Evolutionary conservation across 2,888 invertebrate genomes (phyloP).

Genomic region (Stenolophus ochropezus): DNA sequence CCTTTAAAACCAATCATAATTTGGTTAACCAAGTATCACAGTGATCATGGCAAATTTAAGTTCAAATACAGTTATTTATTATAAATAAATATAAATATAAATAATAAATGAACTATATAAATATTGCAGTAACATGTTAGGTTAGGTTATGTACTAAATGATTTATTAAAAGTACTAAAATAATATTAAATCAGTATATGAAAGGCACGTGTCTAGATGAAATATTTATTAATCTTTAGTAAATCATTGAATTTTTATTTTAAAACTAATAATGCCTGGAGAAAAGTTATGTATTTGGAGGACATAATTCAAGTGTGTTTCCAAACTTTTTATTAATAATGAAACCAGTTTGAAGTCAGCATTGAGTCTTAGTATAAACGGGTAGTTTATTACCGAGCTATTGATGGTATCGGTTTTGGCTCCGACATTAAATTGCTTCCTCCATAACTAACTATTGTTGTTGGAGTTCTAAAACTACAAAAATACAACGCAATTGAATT

Average conservation of each 20-base stretch:
- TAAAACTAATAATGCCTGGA: neutral
- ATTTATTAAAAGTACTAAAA: no score
- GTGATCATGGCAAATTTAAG: no score
- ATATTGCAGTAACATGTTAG: no score
- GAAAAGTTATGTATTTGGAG: neutral
- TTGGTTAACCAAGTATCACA: no score
- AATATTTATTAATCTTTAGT: no score
- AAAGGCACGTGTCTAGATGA: no score
- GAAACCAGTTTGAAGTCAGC: neutral
- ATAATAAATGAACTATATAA: no score
- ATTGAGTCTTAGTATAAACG: neutral
- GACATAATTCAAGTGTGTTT: neutral
- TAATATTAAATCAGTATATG: no score
- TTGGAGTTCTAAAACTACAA: conserved; percentile 22
- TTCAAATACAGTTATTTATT: no score
- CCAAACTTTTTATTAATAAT: conserved; percentile 2
- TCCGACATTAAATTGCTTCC: conserved; percentile 19
- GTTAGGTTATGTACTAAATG: no score
- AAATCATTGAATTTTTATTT: neutral
- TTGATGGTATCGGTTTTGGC: conserved; percentile 20
- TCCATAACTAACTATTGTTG: conserved; percentile 35
- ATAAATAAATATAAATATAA: no score
- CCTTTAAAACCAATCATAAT: no score
- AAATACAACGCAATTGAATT: conserved; percentile 45
- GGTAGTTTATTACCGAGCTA: conserved; percentile 5